These are phyloP conservation scores for Macrotus californicus DNA, from an alignment of 2,113 vertebrate species.

Conservation along the genomic window DNA sequence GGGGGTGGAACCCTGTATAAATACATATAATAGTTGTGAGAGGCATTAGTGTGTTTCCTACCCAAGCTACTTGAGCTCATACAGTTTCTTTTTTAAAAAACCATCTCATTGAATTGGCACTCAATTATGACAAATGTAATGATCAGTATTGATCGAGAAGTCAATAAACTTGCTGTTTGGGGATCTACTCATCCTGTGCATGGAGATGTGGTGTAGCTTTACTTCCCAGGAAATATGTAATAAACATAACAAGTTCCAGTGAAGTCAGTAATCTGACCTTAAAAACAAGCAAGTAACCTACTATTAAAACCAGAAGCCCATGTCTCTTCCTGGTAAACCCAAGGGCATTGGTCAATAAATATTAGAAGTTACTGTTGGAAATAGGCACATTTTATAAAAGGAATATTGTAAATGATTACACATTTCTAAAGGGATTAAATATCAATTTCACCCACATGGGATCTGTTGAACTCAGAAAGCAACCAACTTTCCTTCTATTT, in stretches of 20 bases:
- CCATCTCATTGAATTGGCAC: neutral
- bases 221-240: neutral
- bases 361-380: neutral
- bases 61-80: neutral
- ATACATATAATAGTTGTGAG: conserved; percentile 20
- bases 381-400: neutral
- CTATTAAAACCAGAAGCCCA: neutral
- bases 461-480: neutral
- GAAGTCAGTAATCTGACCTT: neutral
- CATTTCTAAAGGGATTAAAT: neutral
- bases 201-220: neutral
- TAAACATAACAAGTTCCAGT: neutral
- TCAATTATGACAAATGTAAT: neutral
- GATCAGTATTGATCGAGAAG: neutral
- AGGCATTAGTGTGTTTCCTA: conserved; percentile 1
- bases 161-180: neutral
- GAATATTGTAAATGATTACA: neutral
- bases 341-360: neutral
- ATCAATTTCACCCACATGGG: neutral
- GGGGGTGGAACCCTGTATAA: neutral
- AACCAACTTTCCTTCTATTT: neutral
- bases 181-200: neutral
- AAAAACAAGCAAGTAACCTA: neutral
- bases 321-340: neutral
- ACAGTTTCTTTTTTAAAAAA: neutral